Conservation (phyloP, 2,888 invertebrate genomes). For the Adelognathus sp. region DNA sequence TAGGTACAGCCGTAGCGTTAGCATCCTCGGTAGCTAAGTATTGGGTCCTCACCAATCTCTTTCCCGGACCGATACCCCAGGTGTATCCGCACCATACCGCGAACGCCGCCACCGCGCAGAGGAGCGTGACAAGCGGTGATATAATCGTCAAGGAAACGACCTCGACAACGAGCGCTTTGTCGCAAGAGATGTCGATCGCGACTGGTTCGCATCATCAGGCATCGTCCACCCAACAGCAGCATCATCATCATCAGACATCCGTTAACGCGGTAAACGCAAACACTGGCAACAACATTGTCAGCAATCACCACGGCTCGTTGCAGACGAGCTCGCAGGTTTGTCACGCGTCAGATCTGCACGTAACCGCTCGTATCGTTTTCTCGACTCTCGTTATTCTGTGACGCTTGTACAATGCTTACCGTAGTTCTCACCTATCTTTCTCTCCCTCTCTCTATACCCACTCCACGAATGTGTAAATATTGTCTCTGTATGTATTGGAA, state of each 20-base stretch:
- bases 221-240: constrained; percentile 66
- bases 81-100: constrained; percentile 83
- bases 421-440: not conserved
- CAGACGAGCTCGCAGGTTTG: constrained; percentile 79
- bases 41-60: constrained; percentile 92
- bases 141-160: constrained; percentile 74
- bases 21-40: constrained; percentile 89
- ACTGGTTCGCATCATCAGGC: constrained; percentile 75
- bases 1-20: constrained; percentile 85
- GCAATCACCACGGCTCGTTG: constrained; percentile 75
- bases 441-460: too few relatives aligned
- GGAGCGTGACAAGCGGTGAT: constrained; percentile 83
- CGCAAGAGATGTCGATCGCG: constrained; percentile 77
- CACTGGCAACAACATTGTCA: constrained; percentile 70
- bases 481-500: too few relatives aligned
- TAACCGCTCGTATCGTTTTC: too few relatives aligned
- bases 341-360: too few relatives aligned
- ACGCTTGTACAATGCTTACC: constrained; percentile 8
- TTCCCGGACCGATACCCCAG: constrained; percentile 89
- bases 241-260: constrained; percentile 75
- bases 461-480: too few relatives aligned
- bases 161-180: constrained; percentile 68
- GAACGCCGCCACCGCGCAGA: constrained; percentile 82
- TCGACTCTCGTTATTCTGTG: not conserved
- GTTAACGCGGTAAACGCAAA: constrained; percentile 69